A percentile compares a stretch with the other conserved stretches of the same genome.
Conservation (phyloP, 2,113 vertebrate genomes). For the Myrmecophaga tridactyla region DNA sequence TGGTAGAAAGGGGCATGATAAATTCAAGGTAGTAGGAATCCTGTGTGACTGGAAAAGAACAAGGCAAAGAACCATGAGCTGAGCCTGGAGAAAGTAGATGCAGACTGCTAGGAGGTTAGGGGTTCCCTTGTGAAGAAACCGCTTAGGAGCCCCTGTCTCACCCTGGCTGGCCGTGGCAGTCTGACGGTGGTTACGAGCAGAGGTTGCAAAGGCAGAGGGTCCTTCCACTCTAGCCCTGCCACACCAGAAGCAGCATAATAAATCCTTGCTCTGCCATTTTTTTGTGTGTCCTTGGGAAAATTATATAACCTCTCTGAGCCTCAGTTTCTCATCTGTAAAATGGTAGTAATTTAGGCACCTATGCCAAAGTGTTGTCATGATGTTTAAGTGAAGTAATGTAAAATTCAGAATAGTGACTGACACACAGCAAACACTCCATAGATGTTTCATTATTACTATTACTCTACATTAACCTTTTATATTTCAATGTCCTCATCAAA, state of each 20-base stretch:
- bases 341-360: no score
- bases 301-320: no score
- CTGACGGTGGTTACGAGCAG: not conserved
- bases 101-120: not conserved
- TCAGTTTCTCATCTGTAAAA: no score
- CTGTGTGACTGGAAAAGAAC: not conserved
- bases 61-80: not conserved
- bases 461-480: not conserved
- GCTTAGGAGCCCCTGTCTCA: not conserved
- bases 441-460: not conserved
- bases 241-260: not conserved
- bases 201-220: not conserved
- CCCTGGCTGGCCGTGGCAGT: not conserved
- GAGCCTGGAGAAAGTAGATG: not conserved
- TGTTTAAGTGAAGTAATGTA: not conserved
- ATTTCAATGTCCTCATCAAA: not conserved
- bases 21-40: not conserved
- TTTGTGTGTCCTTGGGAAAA: no score
- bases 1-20: not conserved
- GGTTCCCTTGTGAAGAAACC: not conserved
- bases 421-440: not conserved
- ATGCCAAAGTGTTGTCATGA: not conserved
- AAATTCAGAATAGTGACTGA: not conserved
- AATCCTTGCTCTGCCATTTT: no score
- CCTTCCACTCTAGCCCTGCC: not conserved